Conservation (phyloP, 2,888 invertebrate species). For the Mesodorylaimus sp. region DNA sequence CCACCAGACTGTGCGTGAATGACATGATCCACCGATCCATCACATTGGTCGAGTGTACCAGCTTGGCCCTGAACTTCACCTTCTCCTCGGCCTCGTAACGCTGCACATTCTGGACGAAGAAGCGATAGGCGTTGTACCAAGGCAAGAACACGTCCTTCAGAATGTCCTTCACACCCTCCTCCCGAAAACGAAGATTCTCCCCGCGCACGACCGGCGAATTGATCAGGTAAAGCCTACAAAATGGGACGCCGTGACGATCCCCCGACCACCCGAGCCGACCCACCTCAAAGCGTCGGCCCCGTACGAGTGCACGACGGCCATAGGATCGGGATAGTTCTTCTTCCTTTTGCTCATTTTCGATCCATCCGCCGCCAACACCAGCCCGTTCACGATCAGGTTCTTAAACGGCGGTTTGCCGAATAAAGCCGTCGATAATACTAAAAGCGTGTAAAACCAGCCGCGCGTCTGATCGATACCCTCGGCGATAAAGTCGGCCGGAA, state of each 20-base stretch:
- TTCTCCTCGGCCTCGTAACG: constrained; percentile 46
- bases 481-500: constrained; percentile 98
- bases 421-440: constrained; percentile 82
- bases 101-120: constrained; percentile 78
- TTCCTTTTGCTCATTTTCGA: constrained; percentile 99
- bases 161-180: constrained; percentile 85
- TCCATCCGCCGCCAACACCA: constrained; percentile 78
- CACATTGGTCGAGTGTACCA: constrained; percentile 44
- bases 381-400: constrained; percentile 85
- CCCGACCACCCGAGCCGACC: no score
- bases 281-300: constrained; percentile 83
- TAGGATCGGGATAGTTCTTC: constrained; percentile 94
- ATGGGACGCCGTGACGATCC: neutral
- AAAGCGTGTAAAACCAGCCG: constrained; percentile 67
- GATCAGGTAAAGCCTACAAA: constrained; percentile 57
- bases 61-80: constrained; percentile 25
- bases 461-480: constrained; percentile 47
- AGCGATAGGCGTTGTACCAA: constrained; percentile 59
- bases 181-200: constrained; percentile 84
- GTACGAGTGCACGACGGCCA: constrained; percentile 63
- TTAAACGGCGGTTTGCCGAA: constrained; percentile 93
- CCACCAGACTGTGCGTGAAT: constrained; percentile 74
- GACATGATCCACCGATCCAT: constrained; percentile 97
- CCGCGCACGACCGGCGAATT: constrained; percentile 95
- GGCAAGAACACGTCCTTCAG: constrained; percentile 93